Evolutionary conservation across 53 echinoderm and acorn worm species (phyloP).

Genomic region (Arbacia lixula): DNA sequence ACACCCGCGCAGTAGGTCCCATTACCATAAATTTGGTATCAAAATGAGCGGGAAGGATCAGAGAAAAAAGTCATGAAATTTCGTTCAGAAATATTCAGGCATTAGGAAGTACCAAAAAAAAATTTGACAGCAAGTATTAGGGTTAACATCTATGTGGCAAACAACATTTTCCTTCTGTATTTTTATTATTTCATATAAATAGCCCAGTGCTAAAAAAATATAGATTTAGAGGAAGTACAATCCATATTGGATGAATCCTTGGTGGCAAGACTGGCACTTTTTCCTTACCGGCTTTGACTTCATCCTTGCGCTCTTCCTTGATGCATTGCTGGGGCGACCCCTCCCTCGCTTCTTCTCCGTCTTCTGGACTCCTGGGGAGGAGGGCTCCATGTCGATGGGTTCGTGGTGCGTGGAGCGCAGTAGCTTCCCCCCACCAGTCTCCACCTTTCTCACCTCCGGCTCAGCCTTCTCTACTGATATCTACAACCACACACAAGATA

Average conservation of each 20-base stretch:
- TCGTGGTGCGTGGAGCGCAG: conserved; percentile 27
- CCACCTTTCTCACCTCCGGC: conserved; percentile 14
- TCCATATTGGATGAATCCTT: neutral
- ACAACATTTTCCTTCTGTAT: too few relatives aligned
- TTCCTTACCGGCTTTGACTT: neutral
- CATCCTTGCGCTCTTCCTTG: conserved; percentile 57
- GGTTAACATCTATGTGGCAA: too few relatives aligned
- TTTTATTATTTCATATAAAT: too few relatives aligned
- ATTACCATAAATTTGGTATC: too few relatives aligned
- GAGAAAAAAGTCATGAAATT: too few relatives aligned
- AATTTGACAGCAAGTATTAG: too few relatives aligned
- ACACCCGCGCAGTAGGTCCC: too few relatives aligned
- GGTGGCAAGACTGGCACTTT: neutral
- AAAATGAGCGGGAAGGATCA: too few relatives aligned
- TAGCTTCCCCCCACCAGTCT: conserved; percentile 45
- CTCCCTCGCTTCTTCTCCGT: conserved; percentile 54
- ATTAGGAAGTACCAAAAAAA: too few relatives aligned
- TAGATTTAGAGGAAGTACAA: too few relatives aligned
- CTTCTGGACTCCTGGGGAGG: conserved; percentile 51
- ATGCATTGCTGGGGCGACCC: conserved; percentile 57
- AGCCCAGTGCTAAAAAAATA: too few relatives aligned
- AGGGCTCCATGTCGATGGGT: conserved; percentile 41
- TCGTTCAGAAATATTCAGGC: too few relatives aligned
- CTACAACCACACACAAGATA: neutral
- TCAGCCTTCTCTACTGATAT: conserved; percentile 1